These are phyloP conservation scores for Cyanoliseus patagonus DNA, from an alignment of 2,113 vertebrate genomes.

Conservation along the genomic window DNA sequence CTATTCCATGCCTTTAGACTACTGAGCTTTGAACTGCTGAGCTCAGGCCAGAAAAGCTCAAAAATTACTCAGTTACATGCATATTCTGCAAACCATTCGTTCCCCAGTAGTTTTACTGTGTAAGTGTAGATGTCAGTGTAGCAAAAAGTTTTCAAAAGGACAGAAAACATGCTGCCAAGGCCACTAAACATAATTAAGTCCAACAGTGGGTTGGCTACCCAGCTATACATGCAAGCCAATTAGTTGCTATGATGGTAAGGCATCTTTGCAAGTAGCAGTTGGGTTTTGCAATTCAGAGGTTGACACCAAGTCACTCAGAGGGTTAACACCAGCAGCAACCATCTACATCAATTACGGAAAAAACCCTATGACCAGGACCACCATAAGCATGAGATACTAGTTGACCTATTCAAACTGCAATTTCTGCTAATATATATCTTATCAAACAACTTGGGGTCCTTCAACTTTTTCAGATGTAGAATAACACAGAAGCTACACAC, in stretches of 20 bases:
- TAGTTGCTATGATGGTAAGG: neutral
- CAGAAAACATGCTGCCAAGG: neutral
- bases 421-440: rapidly evolving
- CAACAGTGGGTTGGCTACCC: neutral
- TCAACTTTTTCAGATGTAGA: neutral
- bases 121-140: neutral
- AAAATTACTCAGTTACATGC: neutral
- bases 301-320: neutral
- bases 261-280: neutral
- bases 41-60: neutral
- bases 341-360: neutral
- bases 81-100: neutral
- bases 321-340: neutral
- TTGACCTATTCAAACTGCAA: neutral
- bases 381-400: neutral
- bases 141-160: neutral
- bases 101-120: neutral
- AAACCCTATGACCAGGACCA: neutral
- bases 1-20: neutral
- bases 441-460: neutral
- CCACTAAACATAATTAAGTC: neutral
- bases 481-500: rapidly evolving
- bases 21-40: neutral
- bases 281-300: neutral
- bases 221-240: neutral